Evolutionary conservation across 2,797 vertebrate species (phyloP), one percentile per base, ranked within the genome.

Genomic region (Dendrocincla fuliginosa): DNA sequence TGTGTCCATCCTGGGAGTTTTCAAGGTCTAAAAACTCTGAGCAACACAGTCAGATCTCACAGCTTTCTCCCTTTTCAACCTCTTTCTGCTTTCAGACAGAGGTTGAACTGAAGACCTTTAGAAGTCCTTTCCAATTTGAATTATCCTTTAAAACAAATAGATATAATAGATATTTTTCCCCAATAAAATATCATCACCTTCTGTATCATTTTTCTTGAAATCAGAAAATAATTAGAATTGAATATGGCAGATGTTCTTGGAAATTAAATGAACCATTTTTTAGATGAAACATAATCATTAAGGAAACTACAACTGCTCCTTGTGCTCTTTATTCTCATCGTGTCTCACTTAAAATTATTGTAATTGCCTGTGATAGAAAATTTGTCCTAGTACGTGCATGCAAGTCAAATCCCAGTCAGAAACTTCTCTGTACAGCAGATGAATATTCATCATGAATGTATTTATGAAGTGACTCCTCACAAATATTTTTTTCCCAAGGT

Each of bases 291-390:
- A 68, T 53, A 80, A 85, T 92, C 49, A 76, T 84, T 71, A 85
- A 53, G 33, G 24, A 33, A 93, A 63, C 59, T 53, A 75, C 59
- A 93, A 90, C 42, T 65, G 25, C 37, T 91, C 53, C 57, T 77
- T 53, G 82, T 89, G 46, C 33, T 92, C 56, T 85, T 80, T 57
- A 93, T 95, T 96, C 84, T 89, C 52, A 77, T 92, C 79, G 83
- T 67, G 56, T 50, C 87, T 89, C 80, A 22, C 33, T 91, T 77
- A 60, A 95, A 96, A 95, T 92, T 89, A 83, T 35, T 91, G 30
- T 84, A 93, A 94, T 93, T 96, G 87, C 64, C 56, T 77, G 64
- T 65, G 27, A 68, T 87, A 87, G 84, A 89, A 91, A 95, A 96
- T 89, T 68, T 85, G 64, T 83, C 87, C 53, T 91, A 61, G 49